Conservation (phyloP, 2,797 vertebrate genomes). For the Epinephelus malabaricus region DNA sequence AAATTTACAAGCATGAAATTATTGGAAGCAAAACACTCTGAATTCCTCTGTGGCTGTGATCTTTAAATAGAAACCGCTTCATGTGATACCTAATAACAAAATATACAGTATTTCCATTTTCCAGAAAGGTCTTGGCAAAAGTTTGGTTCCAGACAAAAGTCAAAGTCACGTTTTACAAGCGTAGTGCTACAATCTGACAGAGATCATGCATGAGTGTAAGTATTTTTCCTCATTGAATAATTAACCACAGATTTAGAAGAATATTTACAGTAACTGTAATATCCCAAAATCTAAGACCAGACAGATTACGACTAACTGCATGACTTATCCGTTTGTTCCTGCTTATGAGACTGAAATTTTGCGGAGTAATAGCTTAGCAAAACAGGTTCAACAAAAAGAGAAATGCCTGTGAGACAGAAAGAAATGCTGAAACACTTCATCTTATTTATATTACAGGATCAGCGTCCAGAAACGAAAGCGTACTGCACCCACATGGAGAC, state of each 20-base stretch:
- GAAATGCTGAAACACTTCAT: conserved; percentile 56
- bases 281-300: conserved; percentile 7
- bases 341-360: conserved; percentile 20
- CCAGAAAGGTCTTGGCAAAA: not conserved
- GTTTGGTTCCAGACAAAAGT: conserved; percentile 1
- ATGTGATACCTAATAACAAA: conserved; percentile 9
- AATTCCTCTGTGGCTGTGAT: not conserved
- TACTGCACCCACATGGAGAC: conserved; percentile 17
- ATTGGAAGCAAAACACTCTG: not conserved
- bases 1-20: conserved; percentile 4
- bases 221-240: not conserved
- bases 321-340: conserved; percentile 13
- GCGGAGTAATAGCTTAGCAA: not conserved
- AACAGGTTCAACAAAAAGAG: conserved; percentile 10
- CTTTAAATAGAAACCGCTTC: conserved; percentile 1
- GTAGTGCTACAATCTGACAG: not conserved
- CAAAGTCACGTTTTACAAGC: conserved; percentile 29
- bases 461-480: conserved; percentile 24
- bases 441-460: conserved; percentile 62
- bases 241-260: too few species aligned
- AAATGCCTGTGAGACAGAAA: conserved; percentile 47
- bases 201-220: not conserved
- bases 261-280: not conserved
- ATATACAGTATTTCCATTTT: conserved; percentile 22
- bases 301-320: conserved; percentile 5